phyloP scores from a whole-genome alignment of 2,113 vertebrate genomes.

The Pachycephala philippinensis region DNA sequence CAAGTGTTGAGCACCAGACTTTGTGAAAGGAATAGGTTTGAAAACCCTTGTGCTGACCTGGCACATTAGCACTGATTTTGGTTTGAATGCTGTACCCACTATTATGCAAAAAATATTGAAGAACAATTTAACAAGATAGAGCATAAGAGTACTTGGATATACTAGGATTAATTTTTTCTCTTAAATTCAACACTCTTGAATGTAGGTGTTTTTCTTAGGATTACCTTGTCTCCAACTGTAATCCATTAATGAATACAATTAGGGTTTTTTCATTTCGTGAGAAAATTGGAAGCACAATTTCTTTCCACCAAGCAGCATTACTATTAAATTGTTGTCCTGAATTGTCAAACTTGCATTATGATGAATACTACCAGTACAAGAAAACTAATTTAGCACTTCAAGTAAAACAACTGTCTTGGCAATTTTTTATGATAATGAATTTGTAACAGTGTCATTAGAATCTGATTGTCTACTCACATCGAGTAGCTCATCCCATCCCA shows the following conservation, averaged over 20 bases:
- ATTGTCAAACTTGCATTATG: slow-evolving; percentile 44
- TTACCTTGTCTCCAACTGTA: neutral
- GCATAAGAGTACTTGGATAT: neutral
- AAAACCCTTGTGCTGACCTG: neutral
- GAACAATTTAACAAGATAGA: neutral
- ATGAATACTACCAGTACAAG: slow-evolving; percentile 22
- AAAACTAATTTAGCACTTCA: slow-evolving; percentile 56
- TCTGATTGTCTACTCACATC: neutral
- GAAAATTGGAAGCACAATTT: neutral
- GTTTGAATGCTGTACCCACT: neutral
- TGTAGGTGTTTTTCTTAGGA: neutral
- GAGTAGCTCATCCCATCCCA: neutral
- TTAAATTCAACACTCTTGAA: neutral
- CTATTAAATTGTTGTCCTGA: slow-evolving; percentile 39
- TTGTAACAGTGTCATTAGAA: slow-evolving; percentile 6
- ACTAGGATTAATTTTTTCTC: neutral
- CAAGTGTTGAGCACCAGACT: neutral
- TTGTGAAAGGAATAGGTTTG: neutral
- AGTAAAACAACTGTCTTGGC: neutral
- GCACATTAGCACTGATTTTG: neutral
- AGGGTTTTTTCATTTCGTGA: neutral
- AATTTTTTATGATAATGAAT: slow-evolving; percentile 53
- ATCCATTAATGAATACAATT: neutral
- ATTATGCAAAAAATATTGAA: neutral
- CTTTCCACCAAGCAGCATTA: neutral